A percentile compares a stretch with the other conserved stretches of the same genome.
These are phyloP conservation scores for Pelmatolapia mariae DNA, from an alignment of 2,113 vertebrate species.

Conservation along the genomic window DNA sequence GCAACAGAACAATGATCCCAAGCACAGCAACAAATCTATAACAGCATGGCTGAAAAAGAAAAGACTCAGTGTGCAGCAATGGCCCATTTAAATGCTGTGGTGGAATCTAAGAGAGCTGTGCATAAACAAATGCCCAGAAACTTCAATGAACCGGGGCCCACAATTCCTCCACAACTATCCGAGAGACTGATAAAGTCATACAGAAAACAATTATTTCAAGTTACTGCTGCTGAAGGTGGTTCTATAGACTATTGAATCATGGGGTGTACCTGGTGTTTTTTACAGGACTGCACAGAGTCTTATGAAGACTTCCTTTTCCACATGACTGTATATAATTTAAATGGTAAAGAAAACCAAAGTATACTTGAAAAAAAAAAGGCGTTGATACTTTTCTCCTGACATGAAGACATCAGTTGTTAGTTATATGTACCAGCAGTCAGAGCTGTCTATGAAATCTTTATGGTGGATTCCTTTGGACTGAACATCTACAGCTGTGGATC, in stretches of 20 bases:
- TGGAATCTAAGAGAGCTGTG: not conserved
- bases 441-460: not conserved
- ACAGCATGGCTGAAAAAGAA: not conserved
- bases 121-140: not conserved
- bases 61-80: not conserved
- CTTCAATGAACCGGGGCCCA: not conserved
- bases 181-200: not conserved
- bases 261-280: not conserved
- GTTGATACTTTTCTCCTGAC: not conserved
- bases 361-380: rapidly evolving
- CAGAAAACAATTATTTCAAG: not conserved
- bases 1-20: not conserved
- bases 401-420: not conserved
- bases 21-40: not conserved
- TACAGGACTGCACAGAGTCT: not conserved
- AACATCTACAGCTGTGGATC: slow-evolving; percentile 26
- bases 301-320: not conserved
- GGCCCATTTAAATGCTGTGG: not conserved
- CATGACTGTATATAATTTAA: not conserved
- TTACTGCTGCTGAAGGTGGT: not conserved
- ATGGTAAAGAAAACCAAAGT: not conserved
- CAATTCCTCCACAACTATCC: not conserved
- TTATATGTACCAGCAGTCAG: not conserved
- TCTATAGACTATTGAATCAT: not conserved
- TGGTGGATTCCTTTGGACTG: not conserved